A percentile compares a stretch with the other conserved stretches of the same genome.
phyloP scores from a whole-genome alignment of 2,113 vertebrate species.

The Suncus etruscus region DNA sequence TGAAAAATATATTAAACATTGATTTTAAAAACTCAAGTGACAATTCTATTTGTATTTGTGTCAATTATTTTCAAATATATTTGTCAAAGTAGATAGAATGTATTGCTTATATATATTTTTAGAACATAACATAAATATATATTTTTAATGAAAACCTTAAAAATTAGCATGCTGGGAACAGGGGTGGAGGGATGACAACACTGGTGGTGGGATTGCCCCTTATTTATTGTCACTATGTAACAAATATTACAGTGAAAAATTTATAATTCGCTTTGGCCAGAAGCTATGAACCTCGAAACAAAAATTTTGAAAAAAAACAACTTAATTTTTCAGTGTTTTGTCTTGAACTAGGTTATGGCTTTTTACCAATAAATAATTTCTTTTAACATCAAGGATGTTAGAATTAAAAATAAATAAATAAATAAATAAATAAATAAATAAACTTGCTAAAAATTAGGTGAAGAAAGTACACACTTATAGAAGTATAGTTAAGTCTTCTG shows the following conservation, averaged over 20 bases:
- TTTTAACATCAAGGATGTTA: conserved; percentile 53
- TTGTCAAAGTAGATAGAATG: background rate
- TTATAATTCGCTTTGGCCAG: background rate
- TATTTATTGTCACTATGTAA: no score
- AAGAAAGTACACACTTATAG: background rate
- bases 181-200: no score
- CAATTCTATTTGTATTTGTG: background rate
- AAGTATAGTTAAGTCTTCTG: background rate
- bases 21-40: background rate
- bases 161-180: background rate
- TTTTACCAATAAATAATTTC: conserved; percentile 3
- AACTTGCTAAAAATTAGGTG: background rate
- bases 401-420: no score
- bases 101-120: background rate
- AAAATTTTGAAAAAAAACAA: background rate
- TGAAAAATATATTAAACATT: background rate
- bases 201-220: no score
- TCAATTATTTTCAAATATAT: background rate
- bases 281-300: no score
- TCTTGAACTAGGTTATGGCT: conserved; percentile 25
- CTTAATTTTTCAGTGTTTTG: conserved; percentile 51
- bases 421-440: no score
- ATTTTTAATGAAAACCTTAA: background rate
- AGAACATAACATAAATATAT: background rate
- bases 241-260: no score